phyloP scores from a whole-genome alignment of 2,797 vertebrate genomes.

The Menidia menidia region DNA sequence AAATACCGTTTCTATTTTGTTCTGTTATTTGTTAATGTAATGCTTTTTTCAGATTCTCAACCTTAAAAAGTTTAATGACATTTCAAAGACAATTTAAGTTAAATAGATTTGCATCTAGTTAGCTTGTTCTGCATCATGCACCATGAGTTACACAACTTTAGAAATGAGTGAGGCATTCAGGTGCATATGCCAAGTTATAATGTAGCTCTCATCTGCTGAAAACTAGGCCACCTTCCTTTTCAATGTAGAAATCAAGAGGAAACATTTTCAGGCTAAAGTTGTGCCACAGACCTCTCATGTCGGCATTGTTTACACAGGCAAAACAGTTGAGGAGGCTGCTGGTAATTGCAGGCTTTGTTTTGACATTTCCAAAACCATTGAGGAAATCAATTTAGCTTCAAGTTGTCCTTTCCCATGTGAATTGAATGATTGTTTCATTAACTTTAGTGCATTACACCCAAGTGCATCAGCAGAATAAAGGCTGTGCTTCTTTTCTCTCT shows the following conservation, averaged over 20 bases:
- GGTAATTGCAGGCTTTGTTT: constrained; percentile 38
- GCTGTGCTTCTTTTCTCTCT: not conserved
- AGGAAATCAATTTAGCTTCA: constrained; percentile 39
- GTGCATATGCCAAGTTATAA: not conserved
- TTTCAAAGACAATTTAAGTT: not conserved
- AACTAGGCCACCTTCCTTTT: not conserved
- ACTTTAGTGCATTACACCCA: constrained; percentile 18
- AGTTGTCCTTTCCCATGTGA: constrained; percentile 27
- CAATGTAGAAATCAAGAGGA: not conserved
- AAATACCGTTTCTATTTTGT: too few species aligned
- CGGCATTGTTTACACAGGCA: constrained; percentile 6
- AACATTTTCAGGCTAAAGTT: not conserved
- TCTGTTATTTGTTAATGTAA: too few species aligned
- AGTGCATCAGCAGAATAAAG: constrained; percentile 10
- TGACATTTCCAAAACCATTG: constrained; percentile 31
- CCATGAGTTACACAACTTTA: fast-evolving
- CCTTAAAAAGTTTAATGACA: not conserved
- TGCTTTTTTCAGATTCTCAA: not conserved
- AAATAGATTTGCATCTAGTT: not conserved
- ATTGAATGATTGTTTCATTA: constrained; percentile 33
- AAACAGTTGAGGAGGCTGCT: constrained; percentile 4
- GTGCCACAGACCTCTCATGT: not conserved
- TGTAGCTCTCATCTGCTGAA: not conserved
- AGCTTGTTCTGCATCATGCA: not conserved
- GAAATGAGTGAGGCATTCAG: not conserved